Conservation (phyloP, 2,113 vertebrate species). For the Picathartes gymnocephalus region DNA sequence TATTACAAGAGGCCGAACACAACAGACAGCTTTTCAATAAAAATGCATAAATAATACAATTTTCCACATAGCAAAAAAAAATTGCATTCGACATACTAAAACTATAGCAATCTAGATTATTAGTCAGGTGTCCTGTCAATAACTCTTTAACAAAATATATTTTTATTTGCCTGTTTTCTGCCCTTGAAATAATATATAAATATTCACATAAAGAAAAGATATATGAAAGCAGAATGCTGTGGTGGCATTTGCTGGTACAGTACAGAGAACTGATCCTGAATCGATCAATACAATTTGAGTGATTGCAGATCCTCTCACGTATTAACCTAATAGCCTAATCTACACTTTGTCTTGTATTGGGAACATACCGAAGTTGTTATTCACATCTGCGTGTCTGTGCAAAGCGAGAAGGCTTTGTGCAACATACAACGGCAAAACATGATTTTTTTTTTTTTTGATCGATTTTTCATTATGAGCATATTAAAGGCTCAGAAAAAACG, state of each 20-base stretch:
- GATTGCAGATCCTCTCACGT: background rate
- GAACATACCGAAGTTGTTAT: accelerated
- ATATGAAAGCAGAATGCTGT: background rate
- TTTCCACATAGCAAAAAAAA: background rate
- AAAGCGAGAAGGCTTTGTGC: background rate
- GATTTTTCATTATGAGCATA: background rate
- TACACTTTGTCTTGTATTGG: background rate
- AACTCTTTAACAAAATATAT: background rate
- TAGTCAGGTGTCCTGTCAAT: background rate
- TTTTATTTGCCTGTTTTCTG: background rate
- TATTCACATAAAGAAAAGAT: background rate
- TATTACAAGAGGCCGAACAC: background rate
- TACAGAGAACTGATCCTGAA: background rate
- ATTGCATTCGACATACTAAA: background rate
- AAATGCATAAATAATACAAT: background rate
- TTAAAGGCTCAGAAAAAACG: accelerated
- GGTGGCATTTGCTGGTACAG: background rate
- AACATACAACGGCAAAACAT: no score
- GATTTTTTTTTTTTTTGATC: no score
- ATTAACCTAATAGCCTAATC: background rate
- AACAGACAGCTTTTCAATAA: background rate
- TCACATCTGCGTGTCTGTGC: accelerated
- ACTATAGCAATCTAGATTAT: background rate
- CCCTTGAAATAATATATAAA: background rate
- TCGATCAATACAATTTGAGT: background rate